Evolutionary conservation across 2,888 invertebrate genomes (phyloP).

Genomic region (Erannis defoliaria): DNA sequence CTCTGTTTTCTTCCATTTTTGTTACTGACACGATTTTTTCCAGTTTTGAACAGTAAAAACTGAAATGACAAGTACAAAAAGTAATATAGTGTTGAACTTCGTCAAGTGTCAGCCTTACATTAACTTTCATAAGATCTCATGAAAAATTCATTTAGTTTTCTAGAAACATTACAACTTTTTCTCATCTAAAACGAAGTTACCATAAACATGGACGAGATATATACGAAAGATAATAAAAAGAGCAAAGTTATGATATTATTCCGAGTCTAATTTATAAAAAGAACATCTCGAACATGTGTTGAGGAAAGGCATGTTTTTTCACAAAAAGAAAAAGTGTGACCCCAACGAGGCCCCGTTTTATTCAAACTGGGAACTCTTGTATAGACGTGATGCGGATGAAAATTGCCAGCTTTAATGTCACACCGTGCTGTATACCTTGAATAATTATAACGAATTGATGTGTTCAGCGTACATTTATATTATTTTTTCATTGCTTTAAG

Average conservation of each 20-base stretch:
- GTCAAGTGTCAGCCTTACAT: constrained; percentile 6
- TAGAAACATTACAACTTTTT: constrained; percentile 21
- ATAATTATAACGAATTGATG: constrained; percentile 2
- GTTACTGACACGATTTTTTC: too few relatives aligned
- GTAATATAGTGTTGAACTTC: constrained; percentile 10
- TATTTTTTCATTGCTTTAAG: too few relatives aligned
- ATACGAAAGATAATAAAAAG: constrained; percentile 45
- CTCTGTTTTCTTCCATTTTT: too few relatives aligned
- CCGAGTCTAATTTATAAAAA: constrained; percentile 55
- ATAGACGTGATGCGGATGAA: constrained; percentile 60
- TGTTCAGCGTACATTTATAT: not conserved
- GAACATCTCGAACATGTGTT: constrained; percentile 53
- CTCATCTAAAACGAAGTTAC: constrained; percentile 28
- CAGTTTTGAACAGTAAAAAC: not conserved
- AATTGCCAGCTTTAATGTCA: constrained; percentile 46
- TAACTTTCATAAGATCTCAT: constrained; percentile 16
- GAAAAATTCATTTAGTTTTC: constrained; percentile 28
- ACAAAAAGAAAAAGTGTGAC: constrained; percentile 62
- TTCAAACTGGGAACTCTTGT: constrained; percentile 65
- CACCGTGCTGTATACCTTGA: constrained; percentile 26
- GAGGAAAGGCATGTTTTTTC: constrained; percentile 46
- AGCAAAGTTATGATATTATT: constrained; percentile 53
- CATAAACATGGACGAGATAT: constrained; percentile 25
- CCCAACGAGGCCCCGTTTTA: constrained; percentile 60
- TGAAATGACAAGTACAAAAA: not conserved